A percentile compares a stretch with the other conserved stretches of the same genome.
These are phyloP conservation scores for Anniella stebbinsi DNA, from an alignment of 2,797 vertebrate species.

Conservation along the genomic window DNA sequence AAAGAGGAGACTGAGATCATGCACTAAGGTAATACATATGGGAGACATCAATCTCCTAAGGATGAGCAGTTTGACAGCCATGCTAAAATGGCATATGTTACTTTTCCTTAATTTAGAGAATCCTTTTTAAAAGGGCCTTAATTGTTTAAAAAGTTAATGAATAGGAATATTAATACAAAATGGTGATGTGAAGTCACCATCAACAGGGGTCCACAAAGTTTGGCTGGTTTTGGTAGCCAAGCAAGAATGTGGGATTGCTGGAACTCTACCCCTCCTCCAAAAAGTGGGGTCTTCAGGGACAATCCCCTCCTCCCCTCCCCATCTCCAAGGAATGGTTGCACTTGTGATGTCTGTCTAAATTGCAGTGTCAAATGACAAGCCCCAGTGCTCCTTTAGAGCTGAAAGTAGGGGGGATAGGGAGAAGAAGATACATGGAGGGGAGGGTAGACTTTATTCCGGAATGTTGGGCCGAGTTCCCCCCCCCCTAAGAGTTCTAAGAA, in stretches of 20 bases:
- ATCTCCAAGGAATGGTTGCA: neutral
- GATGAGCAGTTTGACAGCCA: neutral
- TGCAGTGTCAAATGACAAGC: no score
- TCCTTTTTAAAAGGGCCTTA: neutral
- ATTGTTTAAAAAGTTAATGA: constrained; percentile 7
- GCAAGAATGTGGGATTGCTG: neutral
- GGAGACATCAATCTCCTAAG: constrained; percentile 4
- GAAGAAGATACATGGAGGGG: no score
- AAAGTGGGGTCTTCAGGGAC: neutral
- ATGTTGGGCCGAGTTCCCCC: no score
- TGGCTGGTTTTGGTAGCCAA: neutral
- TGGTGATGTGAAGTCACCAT: neutral
- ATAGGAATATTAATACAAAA: neutral
- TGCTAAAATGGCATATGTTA: neutral
- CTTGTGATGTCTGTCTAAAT: no score
- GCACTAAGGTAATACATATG: constrained; percentile 7
- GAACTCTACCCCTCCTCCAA: neutral
- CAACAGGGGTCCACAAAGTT: neutral
- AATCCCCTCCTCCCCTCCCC: neutral
- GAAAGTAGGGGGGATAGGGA: no score
- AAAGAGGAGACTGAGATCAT: constrained; percentile 32
- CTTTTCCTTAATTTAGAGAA: neutral
- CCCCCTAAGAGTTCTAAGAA: no score
- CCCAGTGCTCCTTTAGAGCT: no score
- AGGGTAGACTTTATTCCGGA: no score